Evolutionary conservation across 2,888 invertebrate genomes (phyloP), one percentile per base, ranked within the genome.

Genomic region (Melitaea athalia): DNA sequence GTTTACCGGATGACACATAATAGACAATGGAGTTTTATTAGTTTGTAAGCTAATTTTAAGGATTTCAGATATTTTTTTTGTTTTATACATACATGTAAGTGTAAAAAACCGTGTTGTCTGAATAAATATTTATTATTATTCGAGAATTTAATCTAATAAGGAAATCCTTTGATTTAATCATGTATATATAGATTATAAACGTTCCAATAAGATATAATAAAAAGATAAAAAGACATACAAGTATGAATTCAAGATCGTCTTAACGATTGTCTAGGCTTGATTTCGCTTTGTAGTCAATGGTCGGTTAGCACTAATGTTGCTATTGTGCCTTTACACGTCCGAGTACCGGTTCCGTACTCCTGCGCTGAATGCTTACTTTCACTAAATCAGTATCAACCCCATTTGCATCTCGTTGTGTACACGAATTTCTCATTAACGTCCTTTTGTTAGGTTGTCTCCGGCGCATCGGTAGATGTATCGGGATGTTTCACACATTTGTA

Each of bases 391-490:
- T 79, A 80, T 77, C 78, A 78, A 80, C 78, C 80, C 82, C 82
- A 76, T 83, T 85, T 79, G 79, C 76, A 73, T 72, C 69, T 59
- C 68, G 65, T 74, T 80, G 78, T 79, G 75, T 84, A 89, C 90
- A 90, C 85, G 88, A 87, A 85, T 89, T 87, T 83, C 91, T 91
- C 89, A 90, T 91, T 91, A 91, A 83, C 79, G 79, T 74, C 85
- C 88, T 88, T 90, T 91, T 91, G 89, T 91, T 83, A 74, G 76
- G 74, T 75, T 79, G 78, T 81, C 83, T 74, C 77, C 69, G 74
- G 70, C 63, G 65, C 64, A 68, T 69, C 71, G 62, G 53, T 14
- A 57, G 38, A 47, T 11, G 42, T 47, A 38, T 38, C 15, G 61
- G 57, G 64, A 53, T 60, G 64, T 60, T 49, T 38, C 60, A 52